These are phyloP conservation scores for Enteromius thamalakanensis DNA, from an alignment of 2,797 vertebrate genomes.

Conservation along the genomic window DNA sequence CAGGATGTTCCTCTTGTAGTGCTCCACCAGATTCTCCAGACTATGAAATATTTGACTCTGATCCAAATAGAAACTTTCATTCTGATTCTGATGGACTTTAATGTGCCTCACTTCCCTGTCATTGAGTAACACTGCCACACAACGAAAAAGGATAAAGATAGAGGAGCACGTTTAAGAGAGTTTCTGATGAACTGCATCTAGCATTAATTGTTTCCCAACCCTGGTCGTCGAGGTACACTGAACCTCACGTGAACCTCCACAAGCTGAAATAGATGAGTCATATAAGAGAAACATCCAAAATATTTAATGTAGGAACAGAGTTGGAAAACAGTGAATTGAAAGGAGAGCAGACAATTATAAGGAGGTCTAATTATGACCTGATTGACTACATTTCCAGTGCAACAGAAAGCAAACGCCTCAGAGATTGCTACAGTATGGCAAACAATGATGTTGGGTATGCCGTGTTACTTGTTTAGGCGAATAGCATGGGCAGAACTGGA, in stretches of 20 bases:
- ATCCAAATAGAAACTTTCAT: conserved; percentile 62
- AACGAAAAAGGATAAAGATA: not conserved
- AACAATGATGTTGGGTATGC: not conserved
- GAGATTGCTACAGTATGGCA: not conserved
- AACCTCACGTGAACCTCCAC: not conserved
- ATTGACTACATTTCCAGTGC: not conserved
- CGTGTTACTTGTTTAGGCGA: not conserved
- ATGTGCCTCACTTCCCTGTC: conserved; percentile 65
- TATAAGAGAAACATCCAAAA: not conserved
- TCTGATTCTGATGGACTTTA: conserved; percentile 59
- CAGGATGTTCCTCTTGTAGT: conserved; percentile 62
- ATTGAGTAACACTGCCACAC: conserved; percentile 59
- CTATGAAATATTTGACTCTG: conserved; percentile 52
- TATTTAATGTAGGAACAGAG: not conserved
- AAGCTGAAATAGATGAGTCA: not conserved
- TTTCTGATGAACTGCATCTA: not conserved
- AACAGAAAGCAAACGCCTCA: not conserved
- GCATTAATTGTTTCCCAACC: not conserved
- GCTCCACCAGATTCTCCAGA: conserved; percentile 61
- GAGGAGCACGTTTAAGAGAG: not conserved
- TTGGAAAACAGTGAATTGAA: not conserved
- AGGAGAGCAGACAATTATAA: not conserved
- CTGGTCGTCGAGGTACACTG: not conserved
- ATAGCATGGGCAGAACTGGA: not conserved
- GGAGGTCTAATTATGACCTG: not conserved